phyloP scores from a whole-genome alignment of 2,888 invertebrate species.

The Conus canariensis region DNA sequence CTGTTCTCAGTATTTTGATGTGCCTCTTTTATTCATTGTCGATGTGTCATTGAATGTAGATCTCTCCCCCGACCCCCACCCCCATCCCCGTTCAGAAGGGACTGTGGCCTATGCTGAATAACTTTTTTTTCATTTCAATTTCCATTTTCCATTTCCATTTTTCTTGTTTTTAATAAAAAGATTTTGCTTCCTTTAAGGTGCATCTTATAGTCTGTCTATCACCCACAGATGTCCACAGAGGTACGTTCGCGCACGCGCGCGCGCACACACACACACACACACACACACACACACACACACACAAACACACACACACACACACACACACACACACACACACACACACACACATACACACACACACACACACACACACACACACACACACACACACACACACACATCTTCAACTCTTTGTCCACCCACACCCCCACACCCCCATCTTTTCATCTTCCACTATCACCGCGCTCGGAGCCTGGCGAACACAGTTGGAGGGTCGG shows the following conservation, averaged over 20 bases:
- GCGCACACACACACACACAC: background rate
- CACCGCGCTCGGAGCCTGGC: no score
- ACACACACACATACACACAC: background rate
- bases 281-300: conserved; percentile 15
- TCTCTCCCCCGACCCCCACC: no score
- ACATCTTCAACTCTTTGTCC: background rate
- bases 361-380: no score
- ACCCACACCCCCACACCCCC: background rate
- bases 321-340: background rate
- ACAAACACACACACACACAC: background rate
- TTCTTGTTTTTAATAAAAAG: no score
- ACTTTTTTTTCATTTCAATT: no score
- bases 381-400: background rate
- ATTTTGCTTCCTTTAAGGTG: no score
- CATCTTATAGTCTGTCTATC: background rate
- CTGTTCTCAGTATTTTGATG: no score
- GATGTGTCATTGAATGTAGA: background rate
- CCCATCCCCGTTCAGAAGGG: no score
- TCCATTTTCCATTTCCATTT: no score
- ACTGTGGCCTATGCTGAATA: no score
- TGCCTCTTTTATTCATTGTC: background rate
- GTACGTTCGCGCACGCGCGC: background rate
- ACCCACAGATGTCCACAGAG: background rate
- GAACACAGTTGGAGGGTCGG: no score
- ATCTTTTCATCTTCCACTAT: no score